These are phyloP conservation scores for Aphelocoma californica DNA, from an alignment of 2,797 vertebrate species.

Conservation along the genomic window DNA sequence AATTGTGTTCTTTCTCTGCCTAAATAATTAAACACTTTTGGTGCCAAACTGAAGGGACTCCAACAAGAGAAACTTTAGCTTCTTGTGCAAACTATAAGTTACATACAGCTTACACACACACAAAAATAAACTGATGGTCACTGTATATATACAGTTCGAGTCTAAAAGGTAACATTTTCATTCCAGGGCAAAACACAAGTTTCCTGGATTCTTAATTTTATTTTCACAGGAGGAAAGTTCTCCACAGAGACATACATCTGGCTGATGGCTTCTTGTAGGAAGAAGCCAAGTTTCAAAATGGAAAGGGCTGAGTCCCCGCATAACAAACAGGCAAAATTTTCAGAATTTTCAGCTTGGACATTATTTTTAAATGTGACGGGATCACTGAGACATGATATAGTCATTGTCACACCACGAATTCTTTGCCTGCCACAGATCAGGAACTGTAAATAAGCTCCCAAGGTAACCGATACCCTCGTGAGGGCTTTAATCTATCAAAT, in stretches of 20 bases:
- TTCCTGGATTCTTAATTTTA: neutral
- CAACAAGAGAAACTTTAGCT: neutral
- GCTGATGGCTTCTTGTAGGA: neutral
- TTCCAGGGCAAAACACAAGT: neutral
- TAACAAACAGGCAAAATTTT: neutral
- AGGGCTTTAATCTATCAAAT: constrained; percentile 59
- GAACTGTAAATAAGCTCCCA: constrained; percentile 57
- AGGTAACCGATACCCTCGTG: neutral
- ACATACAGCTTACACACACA: neutral
- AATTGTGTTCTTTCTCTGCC: neutral
- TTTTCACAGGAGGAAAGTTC: neutral
- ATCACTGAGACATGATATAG: neutral
- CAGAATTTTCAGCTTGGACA: neutral
- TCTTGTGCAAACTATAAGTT: neutral
- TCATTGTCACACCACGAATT: neutral
- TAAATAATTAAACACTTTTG: neutral
- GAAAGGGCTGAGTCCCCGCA: neutral
- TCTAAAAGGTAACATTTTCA: neutral
- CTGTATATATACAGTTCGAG: neutral
- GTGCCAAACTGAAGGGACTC: neutral
- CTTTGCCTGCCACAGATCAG: constrained; percentile 14
- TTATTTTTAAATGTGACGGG: neutral
- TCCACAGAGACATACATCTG: neutral
- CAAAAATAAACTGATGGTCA: neutral
- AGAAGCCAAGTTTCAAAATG: neutral